A percentile compares a stretch with the other conserved stretches of the same genome.
Evolutionary conservation across 2,113 vertebrate genomes (phyloP).

Genomic region (Elephantulus edwardii): DNA sequence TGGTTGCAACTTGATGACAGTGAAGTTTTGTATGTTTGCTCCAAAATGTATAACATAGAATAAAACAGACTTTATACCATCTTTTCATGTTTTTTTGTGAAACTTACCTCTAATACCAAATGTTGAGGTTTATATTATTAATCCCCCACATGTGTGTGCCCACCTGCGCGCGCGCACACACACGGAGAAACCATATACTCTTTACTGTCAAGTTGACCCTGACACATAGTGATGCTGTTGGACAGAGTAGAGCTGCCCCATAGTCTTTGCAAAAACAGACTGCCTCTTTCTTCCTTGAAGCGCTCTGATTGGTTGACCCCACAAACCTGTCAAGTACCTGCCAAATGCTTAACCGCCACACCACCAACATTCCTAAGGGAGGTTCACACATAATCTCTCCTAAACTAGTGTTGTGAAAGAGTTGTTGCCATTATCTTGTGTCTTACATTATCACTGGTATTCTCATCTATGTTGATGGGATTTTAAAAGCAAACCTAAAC

Average conservation of each 20-base stretch:
- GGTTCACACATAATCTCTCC: not conserved
- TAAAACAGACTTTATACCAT: not conserved
- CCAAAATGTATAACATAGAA: not conserved
- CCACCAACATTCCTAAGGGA: not conserved
- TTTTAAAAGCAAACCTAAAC: not conserved
- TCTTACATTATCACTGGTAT: not conserved
- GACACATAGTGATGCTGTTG: not conserved
- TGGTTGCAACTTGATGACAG: too few species aligned
- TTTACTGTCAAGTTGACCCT: not conserved
- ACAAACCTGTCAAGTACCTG: not conserved
- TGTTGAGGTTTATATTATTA: not conserved
- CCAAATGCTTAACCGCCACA: not conserved
- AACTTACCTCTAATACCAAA: not conserved
- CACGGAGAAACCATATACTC: not conserved
- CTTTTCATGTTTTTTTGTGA: not conserved
- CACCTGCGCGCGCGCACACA: not conserved
- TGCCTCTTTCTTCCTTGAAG: not conserved
- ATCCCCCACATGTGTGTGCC: not conserved
- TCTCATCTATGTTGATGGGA: not conserved
- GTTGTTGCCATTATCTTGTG: not conserved
- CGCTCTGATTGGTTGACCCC: not conserved
- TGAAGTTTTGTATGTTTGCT: too few species aligned
- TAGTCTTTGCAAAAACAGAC: not conserved
- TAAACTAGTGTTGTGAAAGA: not conserved
- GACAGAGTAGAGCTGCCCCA: not conserved